Percentiles rank a stretch among this genome's conserved stretches.
These are phyloP conservation scores for Pseudotriccus pelzelni DNA, from an alignment of 2,797 vertebrate species.

Conservation along the genomic window DNA sequence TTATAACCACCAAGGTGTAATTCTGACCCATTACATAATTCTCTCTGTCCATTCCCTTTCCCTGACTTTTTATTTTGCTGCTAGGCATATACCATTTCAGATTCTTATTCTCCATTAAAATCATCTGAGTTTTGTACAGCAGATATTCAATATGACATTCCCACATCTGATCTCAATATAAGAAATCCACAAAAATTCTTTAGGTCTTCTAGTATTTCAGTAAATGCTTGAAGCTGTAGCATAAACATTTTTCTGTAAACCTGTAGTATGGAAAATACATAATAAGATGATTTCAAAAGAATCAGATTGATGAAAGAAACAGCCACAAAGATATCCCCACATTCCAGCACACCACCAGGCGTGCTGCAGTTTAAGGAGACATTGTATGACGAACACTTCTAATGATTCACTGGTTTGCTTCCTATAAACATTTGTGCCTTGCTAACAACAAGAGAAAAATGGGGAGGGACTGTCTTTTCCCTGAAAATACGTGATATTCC, in stretches of 20 bases:
- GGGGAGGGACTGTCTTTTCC: not conserved
- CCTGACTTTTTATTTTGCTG: conserved; percentile 16
- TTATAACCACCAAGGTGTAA: not conserved
- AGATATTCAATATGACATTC: conserved; percentile 49
- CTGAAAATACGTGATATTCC: not conserved
- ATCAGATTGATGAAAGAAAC: conserved; percentile 12
- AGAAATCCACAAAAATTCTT: conserved; percentile 64
- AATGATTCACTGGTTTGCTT: not conserved
- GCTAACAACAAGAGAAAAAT: not conserved
- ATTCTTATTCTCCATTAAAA: conserved; percentile 20
- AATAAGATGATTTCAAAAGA: conserved; percentile 17
- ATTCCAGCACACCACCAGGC: not conserved
- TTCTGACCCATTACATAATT: conserved; percentile 15
- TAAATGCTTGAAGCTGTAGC: conserved; percentile 34
- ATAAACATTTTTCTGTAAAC: conserved; percentile 60
- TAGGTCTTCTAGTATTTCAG: conserved; percentile 59
- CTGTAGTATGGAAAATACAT: conserved; percentile 42
- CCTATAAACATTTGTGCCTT: not conserved
- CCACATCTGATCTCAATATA: conserved; percentile 65
- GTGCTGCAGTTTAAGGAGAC: not conserved
- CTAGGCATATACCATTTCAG: conserved; percentile 20
- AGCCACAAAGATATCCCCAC: not conserved
- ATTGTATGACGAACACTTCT: not conserved
- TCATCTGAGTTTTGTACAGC: conserved; percentile 21
- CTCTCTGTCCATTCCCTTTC: not conserved